Base-by-base conservation (phyloP, 2,797 vertebrate genomes). In the Sebastes melanostomus region DNA sequence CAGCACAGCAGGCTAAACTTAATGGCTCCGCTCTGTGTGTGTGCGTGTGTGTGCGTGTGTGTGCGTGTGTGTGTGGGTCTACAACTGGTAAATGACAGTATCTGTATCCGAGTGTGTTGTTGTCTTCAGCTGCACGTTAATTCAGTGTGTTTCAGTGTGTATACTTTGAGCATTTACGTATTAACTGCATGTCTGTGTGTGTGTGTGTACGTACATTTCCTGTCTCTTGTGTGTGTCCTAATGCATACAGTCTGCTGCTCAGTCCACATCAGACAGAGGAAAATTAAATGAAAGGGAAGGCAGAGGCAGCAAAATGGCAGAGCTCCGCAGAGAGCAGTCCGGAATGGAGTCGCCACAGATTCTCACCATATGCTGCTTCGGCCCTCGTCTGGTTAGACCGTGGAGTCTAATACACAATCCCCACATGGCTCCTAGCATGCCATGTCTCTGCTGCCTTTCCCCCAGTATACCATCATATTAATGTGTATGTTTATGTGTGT, bases 1-100 rank as follows among this genome's bases (percentile, higher is more conserved):
- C 55, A 36, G 61, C 81, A 30, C 87, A 78, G 83, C 75, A 72
- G 56, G 83, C 27, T 70, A 52, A 63, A 55, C 34, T 59, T 86
- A 87, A 84, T 85, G 74, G 72, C 20, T 58, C 7, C 66, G 54
- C n/a, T 50, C 16, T 80, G 78, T 65, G 72, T 71, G 54, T 42
- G 38, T 74, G 32, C 24, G 65, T 77, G 78, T 75, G 52, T 65
- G 67, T 58, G 52, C 56, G 42, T 63, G 50, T 68, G 32, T 54
- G 62, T 72, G 30, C 63, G 62, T 75, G 30, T 74, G 2, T 50
- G 38, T 71, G 38, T 38, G 0, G 1, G 22, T 56, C 34, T 50
- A 54, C 60, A 62, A 58, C 22, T 78, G 71, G 72, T 27, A 67
- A 87, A 84, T 79, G 60, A 75, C 55, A 65, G 75, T 70, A 68